Conservation (phyloP, 2,888 invertebrate species). For the Drosophila borealis region DNA sequence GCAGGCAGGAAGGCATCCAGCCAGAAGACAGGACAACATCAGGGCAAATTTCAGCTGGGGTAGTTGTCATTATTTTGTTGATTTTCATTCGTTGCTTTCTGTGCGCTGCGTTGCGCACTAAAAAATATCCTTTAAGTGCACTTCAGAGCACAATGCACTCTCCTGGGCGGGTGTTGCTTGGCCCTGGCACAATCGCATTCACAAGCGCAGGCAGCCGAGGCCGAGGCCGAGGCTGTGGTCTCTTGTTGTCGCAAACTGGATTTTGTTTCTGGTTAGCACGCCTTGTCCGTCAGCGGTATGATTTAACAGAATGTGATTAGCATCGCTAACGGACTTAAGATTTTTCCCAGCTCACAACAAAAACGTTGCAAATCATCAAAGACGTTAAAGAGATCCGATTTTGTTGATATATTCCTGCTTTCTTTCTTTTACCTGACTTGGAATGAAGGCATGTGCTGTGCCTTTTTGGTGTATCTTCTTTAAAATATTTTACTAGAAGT, state of each 20-base stretch:
- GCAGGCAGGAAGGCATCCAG: conserved; percentile 5
- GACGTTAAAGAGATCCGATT: conserved; percentile 1
- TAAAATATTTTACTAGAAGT: neutral
- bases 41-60: conserved; percentile 52
- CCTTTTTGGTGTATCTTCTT: neutral
- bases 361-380: conserved; percentile 36
- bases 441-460: neutral
- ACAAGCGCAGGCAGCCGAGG: conserved; percentile 8
- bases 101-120: conserved; percentile 54
- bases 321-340: conserved; percentile 30
- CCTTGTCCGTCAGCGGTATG: conserved; percentile 49
- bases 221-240: conserved; percentile 3
- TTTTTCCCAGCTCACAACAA: conserved; percentile 13
- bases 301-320: conserved; percentile 51
- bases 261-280: conserved; percentile 29
- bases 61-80: conserved; percentile 80
- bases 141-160: conserved; percentile 80
- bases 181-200: neutral
- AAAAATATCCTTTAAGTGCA: conserved; percentile 75
- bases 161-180: conserved; percentile 33
- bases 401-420: conserved; percentile 9
- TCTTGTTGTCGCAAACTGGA: conserved; percentile 38
- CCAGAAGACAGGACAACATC: conserved; percentile 38
- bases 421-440: neutral
- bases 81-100: conserved; percentile 56